Conservation (phyloP, 2,113 vertebrate genomes). For the Urocolius indicus region DNA sequence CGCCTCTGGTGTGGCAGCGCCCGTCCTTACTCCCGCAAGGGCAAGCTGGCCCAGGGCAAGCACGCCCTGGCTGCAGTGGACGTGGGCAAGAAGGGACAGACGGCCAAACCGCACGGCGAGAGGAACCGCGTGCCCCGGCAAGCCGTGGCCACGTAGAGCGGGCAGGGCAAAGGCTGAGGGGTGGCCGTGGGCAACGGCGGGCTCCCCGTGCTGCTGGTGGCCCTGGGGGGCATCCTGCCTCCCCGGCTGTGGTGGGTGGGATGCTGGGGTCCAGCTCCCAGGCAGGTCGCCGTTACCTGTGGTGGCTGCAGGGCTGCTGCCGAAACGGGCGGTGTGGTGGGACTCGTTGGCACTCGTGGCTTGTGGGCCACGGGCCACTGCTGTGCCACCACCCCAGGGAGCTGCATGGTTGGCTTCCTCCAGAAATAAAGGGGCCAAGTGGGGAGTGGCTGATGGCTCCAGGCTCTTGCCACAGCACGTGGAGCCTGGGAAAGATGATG, state of each 20-base stretch:
- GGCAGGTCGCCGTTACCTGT: not conserved
- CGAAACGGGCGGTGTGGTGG: rapidly evolving
- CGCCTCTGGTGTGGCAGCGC: constrained; percentile 86
- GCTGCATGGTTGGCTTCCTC: not conserved
- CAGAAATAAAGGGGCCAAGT: not conserved
- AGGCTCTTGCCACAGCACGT: not conserved
- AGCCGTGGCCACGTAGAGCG: constrained; percentile 61
- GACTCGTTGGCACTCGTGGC: rapidly evolving
- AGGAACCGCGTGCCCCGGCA: constrained; percentile 88
- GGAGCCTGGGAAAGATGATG: not conserved
- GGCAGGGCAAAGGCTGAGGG: not conserved
- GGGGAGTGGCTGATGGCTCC: not conserved
- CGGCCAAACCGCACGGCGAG: constrained; percentile 79
- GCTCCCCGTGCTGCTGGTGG: not conserved
- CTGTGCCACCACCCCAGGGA: not conserved
- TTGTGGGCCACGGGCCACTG: rapidly evolving
- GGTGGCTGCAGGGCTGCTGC: not conserved
- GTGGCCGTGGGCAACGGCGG: not conserved
- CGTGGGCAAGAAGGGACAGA: constrained; percentile 80
- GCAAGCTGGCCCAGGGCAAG: constrained; percentile 87
- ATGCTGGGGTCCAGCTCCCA: not conserved
- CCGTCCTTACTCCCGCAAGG: constrained; percentile 80
- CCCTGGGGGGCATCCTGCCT: rapidly evolving
- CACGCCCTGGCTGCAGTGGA: constrained; percentile 81
- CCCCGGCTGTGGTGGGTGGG: rapidly evolving